Base-by-base conservation (phyloP, 2,888 invertebrate species). In the Rhyacophila evoluta region DNA sequence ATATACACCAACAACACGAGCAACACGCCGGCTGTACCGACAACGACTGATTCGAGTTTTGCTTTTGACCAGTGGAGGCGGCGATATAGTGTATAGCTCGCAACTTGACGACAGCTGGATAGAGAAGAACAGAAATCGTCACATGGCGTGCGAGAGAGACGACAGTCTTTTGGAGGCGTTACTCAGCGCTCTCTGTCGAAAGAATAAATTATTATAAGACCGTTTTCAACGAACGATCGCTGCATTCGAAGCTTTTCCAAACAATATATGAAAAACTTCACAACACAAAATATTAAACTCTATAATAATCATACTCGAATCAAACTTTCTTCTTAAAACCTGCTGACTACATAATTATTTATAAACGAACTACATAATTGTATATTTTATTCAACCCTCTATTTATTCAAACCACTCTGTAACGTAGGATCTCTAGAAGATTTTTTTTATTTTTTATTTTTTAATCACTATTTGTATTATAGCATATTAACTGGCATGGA, bases 111-210 rank as follows among this genome's bases (percentile, higher is more conserved):
- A 81, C 81, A 81, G 79, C 75, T 39, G 79, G 67, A 73, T 72
- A 79, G 76, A 74, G 77, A 80, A 81, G 81, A 80, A 81, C 75
- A 77, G 67, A 77, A 80, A 80, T 80, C 79, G 74, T 38, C 77
- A 79, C 79, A 79, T 79, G 79, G 81, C 38, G 79, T 41, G 75
- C 73, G 80, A 82, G 73, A 38, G 82, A 73, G 82, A 82, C 76
- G 69, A 77, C 73, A 69, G 69, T 69, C 77, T 67, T 75, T 79
- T 69, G 77, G 80, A 80, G 82, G 82, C 82, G 81, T 82, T 76
- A 41, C 81, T 74, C 79, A 68, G 41, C 55, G 75, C 78, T 75
- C 41, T 74, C 78, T 55, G 55, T 74, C n/a, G 74, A 78, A 78
- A 41, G 69, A 69, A 69, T 69, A 33, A 69, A 33, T 33, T 69